A percentile compares a stretch with the other conserved stretches of the same genome.
These are phyloP conservation scores for Trachelus stipa DNA, from an alignment of 2,888 invertebrate genomes.

Conservation along the genomic window DNA sequence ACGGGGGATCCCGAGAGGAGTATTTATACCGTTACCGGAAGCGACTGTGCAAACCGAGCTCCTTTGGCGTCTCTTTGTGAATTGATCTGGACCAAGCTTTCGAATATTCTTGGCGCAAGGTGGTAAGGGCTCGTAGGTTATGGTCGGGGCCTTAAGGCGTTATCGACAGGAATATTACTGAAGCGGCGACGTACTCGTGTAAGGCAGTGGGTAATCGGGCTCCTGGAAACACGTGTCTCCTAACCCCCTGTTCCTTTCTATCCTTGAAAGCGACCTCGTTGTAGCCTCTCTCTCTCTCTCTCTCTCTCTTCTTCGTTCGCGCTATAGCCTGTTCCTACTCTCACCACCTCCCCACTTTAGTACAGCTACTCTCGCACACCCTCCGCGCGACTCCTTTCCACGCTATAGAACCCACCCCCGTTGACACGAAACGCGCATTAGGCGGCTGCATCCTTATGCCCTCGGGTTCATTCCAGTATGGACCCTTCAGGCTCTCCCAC, in stretches of 20 bases:
- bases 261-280: background rate
- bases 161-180: constrained; percentile 43
- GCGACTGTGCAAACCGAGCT: background rate
- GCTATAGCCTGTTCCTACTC: background rate
- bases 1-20: background rate
- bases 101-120: background rate
- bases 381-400: constrained; percentile 45
- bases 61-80: background rate
- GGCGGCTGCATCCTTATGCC: constrained; percentile 56
- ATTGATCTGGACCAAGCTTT: background rate
- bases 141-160: constrained; percentile 14
- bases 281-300: background rate
- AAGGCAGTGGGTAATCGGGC: constrained; percentile 57
- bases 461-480: constrained; percentile 27
- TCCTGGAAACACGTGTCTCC: constrained; percentile 59
- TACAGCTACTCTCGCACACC: constrained; percentile 15
- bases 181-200: constrained; percentile 50
- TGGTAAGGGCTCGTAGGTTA: background rate
- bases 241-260: constrained; percentile 13
- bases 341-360: background rate
- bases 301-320: constrained; percentile 9
- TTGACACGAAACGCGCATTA: constrained; percentile 65
- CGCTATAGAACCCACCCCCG: constrained; percentile 44
- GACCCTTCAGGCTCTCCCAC: constrained; percentile 25
- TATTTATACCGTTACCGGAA: background rate